Conservation (phyloP, 1,140 invertebrate species). For the Brachionus paranguensis region DNA sequence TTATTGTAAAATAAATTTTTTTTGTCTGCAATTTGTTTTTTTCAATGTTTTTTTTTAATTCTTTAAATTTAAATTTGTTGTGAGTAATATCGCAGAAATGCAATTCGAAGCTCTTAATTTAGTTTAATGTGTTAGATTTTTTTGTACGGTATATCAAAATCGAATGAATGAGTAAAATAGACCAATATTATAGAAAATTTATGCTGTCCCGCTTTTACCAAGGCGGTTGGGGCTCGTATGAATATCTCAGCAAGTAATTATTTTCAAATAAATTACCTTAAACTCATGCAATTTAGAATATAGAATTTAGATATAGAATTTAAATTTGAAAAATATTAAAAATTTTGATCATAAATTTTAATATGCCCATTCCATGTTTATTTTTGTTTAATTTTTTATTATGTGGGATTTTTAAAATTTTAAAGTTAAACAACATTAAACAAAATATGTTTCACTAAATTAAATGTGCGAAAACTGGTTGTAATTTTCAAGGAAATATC, state of each 20-base stretch:
- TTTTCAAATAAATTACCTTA: background rate
- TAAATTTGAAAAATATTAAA: too few relatives aligned
- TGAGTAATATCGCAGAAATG: slow-evolving; percentile 32
- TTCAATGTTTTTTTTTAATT: background rate
- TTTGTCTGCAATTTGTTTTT: background rate
- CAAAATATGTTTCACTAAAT: too few relatives aligned
- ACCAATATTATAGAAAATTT: slow-evolving; percentile 79
- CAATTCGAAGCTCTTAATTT: background rate
- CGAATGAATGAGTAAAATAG: slow-evolving; percentile 60
- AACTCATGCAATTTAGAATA: too few relatives aligned
- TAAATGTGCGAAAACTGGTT: too few relatives aligned
- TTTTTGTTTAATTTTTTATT: too few relatives aligned
- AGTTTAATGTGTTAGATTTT: background rate
- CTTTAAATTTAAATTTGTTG: background rate
- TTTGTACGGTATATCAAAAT: background rate
- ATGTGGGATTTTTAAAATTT: too few relatives aligned
- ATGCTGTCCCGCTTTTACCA: slow-evolving; percentile 87
- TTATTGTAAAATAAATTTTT: slow-evolving; percentile 4
- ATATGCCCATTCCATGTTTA: too few relatives aligned
- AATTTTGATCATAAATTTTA: too few relatives aligned
- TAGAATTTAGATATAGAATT: too few relatives aligned
- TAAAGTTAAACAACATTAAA: too few relatives aligned
- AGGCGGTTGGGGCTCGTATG: slow-evolving; percentile 90
- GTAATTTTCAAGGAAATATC: too few relatives aligned
- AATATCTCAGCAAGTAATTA: slow-evolving; percentile 68